These are phyloP conservation scores for Lysandra coridon DNA, from an alignment of 2,888 invertebrate species.

Conservation along the genomic window DNA sequence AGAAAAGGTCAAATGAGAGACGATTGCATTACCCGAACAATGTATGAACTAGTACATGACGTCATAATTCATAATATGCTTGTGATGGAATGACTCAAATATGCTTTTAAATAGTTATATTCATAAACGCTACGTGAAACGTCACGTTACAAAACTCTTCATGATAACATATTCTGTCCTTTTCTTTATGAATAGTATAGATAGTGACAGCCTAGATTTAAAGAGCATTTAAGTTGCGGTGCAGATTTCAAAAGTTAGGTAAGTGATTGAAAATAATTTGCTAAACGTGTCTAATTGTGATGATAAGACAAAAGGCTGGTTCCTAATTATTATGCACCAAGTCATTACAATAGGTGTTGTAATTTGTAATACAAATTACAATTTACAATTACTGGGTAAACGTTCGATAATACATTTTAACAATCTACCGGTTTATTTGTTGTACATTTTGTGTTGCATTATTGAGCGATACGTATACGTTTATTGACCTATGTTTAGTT, in stretches of 20 bases:
- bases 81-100: background rate
- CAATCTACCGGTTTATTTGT: background rate
- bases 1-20: conserved; percentile 25
- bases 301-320: background rate
- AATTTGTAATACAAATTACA: conserved; percentile 4
- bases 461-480: background rate
- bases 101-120: background rate
- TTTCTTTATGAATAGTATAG: too few relatives aligned
- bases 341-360: background rate
- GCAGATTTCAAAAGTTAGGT: background rate
- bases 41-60: background rate
- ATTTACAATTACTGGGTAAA: background rate
- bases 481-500: background rate
- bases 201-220: background rate
- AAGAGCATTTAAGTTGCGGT: background rate
- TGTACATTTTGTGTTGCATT: background rate
- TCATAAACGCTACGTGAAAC: background rate
- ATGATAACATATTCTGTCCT: too few relatives aligned
- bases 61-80: background rate
- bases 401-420: background rate
- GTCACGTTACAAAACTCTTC: background rate
- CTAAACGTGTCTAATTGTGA: background rate
- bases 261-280: background rate
- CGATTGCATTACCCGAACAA: conserved; percentile 24
- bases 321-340: background rate